Base-by-base conservation (phyloP, 2,797 vertebrate genomes). In the Paedocypris micromegethes region DNA sequence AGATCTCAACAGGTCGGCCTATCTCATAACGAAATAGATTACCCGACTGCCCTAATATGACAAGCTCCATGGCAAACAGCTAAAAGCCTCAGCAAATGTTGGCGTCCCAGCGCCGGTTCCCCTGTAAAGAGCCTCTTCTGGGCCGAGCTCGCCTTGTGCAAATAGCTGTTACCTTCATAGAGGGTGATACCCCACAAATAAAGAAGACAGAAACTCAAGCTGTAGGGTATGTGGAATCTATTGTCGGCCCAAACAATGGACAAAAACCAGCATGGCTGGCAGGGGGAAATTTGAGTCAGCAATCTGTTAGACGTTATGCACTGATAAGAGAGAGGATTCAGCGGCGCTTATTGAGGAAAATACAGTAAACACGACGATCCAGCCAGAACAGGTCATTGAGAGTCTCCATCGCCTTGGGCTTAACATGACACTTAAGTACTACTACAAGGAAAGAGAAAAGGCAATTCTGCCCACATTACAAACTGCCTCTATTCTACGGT, bases 401-500 rank as follows among this genome's bases (percentile, higher is more conserved):
- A 88, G 86, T 83, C 86, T 87, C 83, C 85, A 75, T 84, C 86
- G 90, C 89, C 91, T 90, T 73, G 4, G 90, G 92, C 89, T 91
- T 91, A 92, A 93, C 91, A 92, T 88, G 89, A 92, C 88, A 91
- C 90, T 91, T 88, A 92, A 91, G 87, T 91, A 88, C 86, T 88
- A 84, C 87, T 88, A 89, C 85, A 90, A 86, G 86, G 78, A 82
- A 87, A 88, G 88, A 91, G 86, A 90, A 90, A 91, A 90, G 85
- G 81, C 81, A 84, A 85, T 84, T 87, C 84, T 85, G 78, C 83
- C 83, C 80, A 88, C 85, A 85, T 82, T 90, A 89, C 83, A 90
- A 91, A 88, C 88, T 84, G 83, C 75, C 79, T 85, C 87, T 88
- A 89, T 88, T 88, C 85, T 85, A 75, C 64, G 63, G 77, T 79